A percentile compares a stretch with the other conserved stretches of the same genome.
phyloP scores from a whole-genome alignment of 2,888 invertebrate species.

The Tetranychus piercei region DNA sequence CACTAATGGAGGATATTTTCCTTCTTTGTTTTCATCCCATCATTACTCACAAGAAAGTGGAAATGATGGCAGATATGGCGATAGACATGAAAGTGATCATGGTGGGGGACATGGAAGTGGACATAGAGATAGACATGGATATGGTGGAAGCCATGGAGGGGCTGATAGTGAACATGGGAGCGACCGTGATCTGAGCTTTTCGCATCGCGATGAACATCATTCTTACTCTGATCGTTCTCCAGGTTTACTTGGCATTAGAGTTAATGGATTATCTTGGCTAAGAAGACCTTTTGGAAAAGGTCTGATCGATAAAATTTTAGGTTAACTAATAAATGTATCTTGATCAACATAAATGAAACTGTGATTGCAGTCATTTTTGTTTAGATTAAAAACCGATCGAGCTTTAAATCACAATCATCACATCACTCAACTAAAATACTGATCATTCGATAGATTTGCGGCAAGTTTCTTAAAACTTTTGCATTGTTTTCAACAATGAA shows the following conservation, averaged over 20 bases:
- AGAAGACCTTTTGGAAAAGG: neutral
- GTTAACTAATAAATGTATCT: neutral
- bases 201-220: neutral
- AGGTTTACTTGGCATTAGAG: neutral
- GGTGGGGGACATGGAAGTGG: neutral
- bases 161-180: neutral
- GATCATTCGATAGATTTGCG: no score
- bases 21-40: no score
- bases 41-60: no score
- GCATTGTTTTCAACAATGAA: no score
- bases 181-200: neutral
- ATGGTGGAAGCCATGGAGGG: neutral
- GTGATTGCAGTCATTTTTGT: no score
- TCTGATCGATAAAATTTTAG: neutral
- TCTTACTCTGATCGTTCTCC: neutral
- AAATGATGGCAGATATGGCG: no score
- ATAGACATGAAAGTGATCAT: neutral
- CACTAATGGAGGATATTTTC: no score
- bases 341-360: no score
- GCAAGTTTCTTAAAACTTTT: no score
- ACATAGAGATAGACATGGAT: neutral
- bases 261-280: neutral
- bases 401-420: no score
- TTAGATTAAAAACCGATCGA: no score
- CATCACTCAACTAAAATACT: no score